Percentiles rank a stretch among this genome's conserved stretches.
Conservation (phyloP, 2,888 invertebrate genomes). For the Eledone cirrhosa region DNA sequence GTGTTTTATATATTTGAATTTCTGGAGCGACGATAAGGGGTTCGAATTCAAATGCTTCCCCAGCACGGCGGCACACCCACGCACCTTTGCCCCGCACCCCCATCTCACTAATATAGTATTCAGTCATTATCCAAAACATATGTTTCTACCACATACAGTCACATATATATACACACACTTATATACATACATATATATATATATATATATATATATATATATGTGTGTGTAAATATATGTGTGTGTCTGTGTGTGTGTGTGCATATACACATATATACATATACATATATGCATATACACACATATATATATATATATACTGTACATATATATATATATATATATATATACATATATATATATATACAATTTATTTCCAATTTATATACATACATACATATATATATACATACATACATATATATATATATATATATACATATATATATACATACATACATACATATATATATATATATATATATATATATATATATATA, state of each 20-base stretch:
- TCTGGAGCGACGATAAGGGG: too few species aligned
- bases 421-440: not conserved
- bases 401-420: not conserved
- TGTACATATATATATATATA: too few species aligned
- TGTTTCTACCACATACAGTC: too few species aligned
- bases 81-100: too few species aligned
- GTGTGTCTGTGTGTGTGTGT: not conserved
- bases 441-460: not conserved
- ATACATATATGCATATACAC: too few species aligned
- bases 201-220: slow-evolving; percentile 7
- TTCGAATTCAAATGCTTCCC: too few species aligned
- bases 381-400: not conserved
- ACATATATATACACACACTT: not conserved
- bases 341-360: not conserved
- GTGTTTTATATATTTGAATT: too few species aligned
- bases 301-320: too few species aligned
- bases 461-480: slow-evolving; percentile 18
- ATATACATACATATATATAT: not conserved
- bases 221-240: not conserved
- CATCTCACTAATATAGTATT: too few species aligned
- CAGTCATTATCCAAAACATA: too few species aligned
- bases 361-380: not conserved
- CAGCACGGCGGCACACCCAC: too few species aligned
- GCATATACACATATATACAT: not conserved
- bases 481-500: not conserved